Conservation (phyloP, 2,113 vertebrate species). For the Malurus elegans region DNA sequence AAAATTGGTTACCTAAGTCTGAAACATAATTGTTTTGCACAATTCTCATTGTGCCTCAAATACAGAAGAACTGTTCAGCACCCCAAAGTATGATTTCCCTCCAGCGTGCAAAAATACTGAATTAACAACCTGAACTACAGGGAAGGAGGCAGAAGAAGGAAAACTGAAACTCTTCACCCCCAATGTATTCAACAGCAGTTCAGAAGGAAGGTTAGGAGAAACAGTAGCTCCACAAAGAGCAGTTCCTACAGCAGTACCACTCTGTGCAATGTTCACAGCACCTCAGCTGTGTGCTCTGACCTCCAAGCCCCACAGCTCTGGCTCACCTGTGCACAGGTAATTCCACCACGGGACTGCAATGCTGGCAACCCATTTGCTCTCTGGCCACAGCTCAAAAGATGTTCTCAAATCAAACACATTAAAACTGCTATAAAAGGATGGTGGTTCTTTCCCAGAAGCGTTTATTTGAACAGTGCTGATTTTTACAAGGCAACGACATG, state of each 20-base stretch:
- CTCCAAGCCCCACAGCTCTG: neutral
- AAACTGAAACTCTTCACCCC: neutral
- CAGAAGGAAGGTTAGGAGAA: neutral
- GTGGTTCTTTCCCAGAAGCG: neutral
- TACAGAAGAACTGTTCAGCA: neutral
- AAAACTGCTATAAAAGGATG: slow-evolving; percentile 6
- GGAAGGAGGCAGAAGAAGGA: neutral
- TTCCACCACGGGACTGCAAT: neutral
- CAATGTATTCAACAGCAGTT: neutral
- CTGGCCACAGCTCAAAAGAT: neutral
- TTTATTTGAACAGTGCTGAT: slow-evolving; percentile 8
- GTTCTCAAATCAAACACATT: neutral
- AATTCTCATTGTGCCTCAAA: neutral
- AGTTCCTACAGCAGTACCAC: neutral
- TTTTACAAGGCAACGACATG: neutral
- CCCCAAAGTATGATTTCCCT: neutral
- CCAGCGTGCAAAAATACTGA: neutral
- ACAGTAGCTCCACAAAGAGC: neutral
- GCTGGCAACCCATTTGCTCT: neutral
- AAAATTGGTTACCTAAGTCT: neutral
- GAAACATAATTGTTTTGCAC: neutral
- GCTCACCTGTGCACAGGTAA: neutral
- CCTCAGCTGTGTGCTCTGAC: neutral
- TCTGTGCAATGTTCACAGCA: accelerated
- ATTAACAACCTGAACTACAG: neutral